These are phyloP conservation scores for Vipera latastei DNA, from an alignment of 2,797 vertebrate species.

Conservation along the genomic window DNA sequence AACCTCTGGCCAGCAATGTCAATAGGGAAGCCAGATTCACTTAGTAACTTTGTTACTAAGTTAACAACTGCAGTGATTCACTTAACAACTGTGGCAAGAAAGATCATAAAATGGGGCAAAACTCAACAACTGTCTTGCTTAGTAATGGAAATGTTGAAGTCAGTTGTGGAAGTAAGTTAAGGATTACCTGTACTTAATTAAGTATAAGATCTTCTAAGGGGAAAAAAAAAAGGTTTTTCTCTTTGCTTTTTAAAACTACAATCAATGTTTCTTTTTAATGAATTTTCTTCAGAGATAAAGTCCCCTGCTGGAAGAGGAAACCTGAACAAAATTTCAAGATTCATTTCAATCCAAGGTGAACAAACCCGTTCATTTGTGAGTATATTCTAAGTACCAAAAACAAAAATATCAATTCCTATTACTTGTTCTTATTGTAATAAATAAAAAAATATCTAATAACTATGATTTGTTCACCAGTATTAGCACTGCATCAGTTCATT, in stretches of 20 bases:
- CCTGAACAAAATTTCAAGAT: neutral
- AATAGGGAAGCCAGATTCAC: neutral
- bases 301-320: neutral
- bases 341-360: neutral
- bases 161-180: neutral
- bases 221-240: neutral
- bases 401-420: neutral
- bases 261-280: neutral
- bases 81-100: neutral
- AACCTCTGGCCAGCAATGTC: neutral
- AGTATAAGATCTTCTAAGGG: slow-evolving; percentile 10
- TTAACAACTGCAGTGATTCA: neutral
- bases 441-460: neutral
- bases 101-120: neutral
- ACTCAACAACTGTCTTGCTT: neutral
- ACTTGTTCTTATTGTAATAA: neutral
- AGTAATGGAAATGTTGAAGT: neutral
- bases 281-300: neutral
- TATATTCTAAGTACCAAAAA: neutral
- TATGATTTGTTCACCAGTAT: neutral
- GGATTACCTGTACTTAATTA: slow-evolving; percentile 28
- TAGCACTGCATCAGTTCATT: neutral
- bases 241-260: neutral
- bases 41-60: neutral
- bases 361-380: neutral